Evolutionary conservation across 2,113 vertebrate genomes (phyloP), one percentile per base, ranked within the genome.

Genomic region (Varanus komodoensis): DNA sequence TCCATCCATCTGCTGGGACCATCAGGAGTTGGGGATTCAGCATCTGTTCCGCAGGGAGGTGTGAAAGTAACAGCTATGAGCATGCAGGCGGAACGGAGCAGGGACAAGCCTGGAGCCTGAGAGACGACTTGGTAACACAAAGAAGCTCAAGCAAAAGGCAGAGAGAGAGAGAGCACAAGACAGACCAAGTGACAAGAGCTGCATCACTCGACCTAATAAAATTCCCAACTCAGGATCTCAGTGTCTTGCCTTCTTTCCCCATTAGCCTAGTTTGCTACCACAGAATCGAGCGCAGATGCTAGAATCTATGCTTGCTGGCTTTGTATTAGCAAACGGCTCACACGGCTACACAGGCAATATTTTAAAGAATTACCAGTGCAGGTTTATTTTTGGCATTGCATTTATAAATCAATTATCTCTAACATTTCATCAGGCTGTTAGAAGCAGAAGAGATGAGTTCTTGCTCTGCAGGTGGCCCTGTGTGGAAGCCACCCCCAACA

Each of bases 1-100:
- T 86, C 83, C 67, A 92, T 89, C 88, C 89, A 74, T 92, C 91
- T 93, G 94, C 23, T 74, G 9, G 91, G 87, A 57, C 54, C 93
- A 95, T 92, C 82, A 11, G 44, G 92, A 84, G 91, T 91, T 27
- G 44, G 0, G 1, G 0, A 0, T 0, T 0, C 78, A 64, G 81
- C 92, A 93, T 64, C 92, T 92, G 92, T 25, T 94, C 90, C 88
- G 71, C 8, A 0, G 86, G 25, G 89, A 86, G 0, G 4, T 2
- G 82, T 82, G n/a, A 9, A 89, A 93, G 48, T 4, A 8, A 68
- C 32, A 0, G 64, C 61, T 15, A 48, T 69, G 81, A 89, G 0
- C 69, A 82, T 3, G 88, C 73, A 84, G 85, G 84, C n/a, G 77
- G 87, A 15, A 82, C 11, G 11, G 9, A 25, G 44, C 23, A 1